Evolutionary conservation across 2,797 vertebrate genomes (phyloP).

Genomic region (Liparis tanakae): DNA sequence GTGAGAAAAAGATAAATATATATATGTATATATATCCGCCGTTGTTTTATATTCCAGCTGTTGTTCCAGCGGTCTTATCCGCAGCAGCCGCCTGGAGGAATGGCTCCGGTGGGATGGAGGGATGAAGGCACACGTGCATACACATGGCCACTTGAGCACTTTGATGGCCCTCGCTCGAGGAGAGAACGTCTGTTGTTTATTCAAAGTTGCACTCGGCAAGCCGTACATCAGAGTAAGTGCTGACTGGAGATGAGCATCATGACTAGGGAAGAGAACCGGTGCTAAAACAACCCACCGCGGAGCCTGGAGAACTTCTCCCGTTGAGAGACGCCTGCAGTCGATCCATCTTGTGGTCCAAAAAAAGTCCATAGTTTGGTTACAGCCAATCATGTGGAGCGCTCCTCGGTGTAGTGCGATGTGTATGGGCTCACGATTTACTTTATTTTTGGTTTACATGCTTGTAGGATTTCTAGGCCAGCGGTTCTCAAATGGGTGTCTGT

Average conservation of each 20-base stretch:
- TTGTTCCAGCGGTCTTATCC: constrained; percentile 27
- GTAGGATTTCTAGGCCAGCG: too few relatives aligned
- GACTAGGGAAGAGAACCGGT: too few relatives aligned
- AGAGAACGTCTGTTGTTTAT: constrained; percentile 34
- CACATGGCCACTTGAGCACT: constrained; percentile 30
- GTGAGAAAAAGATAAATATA: neutral
- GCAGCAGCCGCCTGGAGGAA: constrained; percentile 44
- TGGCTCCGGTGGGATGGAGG: constrained; percentile 38
- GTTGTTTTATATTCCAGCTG: constrained; percentile 31
- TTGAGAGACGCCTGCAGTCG: too few relatives aligned
- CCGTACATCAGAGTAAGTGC: constrained; percentile 3
- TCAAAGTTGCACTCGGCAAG: constrained; percentile 17
- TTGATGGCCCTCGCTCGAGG: constrained; percentile 26
- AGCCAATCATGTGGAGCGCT: too few relatives aligned
- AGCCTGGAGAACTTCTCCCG: too few relatives aligned
- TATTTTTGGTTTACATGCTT: too few relatives aligned
- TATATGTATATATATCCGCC: neutral
- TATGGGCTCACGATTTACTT: too few relatives aligned
- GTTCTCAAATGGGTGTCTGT: too few relatives aligned
- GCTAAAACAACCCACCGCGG: too few relatives aligned
- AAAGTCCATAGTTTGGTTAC: too few relatives aligned
- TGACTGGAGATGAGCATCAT: neutral
- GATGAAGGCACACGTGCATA: constrained; percentile 49
- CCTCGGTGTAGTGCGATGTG: too few relatives aligned
- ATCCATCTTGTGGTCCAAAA: too few relatives aligned